Percentiles rank a stretch among this genome's conserved stretches.
These are phyloP conservation scores for Hymenochirus boettgeri DNA, from an alignment of 2,113 vertebrate genomes.

Conservation along the genomic window DNA sequence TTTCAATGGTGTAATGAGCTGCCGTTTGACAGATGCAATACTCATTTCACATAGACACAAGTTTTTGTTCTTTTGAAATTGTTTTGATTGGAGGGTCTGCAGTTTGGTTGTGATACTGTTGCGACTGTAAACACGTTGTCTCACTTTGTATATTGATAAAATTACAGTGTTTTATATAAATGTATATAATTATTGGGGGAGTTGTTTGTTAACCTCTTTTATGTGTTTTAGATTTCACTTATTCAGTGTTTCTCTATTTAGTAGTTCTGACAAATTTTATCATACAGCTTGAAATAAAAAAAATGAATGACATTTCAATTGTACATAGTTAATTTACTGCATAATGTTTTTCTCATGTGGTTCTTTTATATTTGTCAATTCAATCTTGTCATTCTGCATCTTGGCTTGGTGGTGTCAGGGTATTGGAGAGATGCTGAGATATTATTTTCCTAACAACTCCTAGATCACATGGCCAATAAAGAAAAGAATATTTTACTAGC, in stretches of 20 bases:
- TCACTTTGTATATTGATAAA: conserved; percentile 7
- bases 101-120: not conserved
- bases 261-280: conserved; percentile 22
- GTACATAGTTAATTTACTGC: too few species aligned
- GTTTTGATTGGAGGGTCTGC: too few species aligned
- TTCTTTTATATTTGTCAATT: too few species aligned
- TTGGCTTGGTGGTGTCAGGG: too few species aligned
- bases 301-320: too few species aligned
- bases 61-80: too few species aligned
- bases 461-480: too few species aligned
- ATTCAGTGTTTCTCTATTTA: conserved; percentile 26
- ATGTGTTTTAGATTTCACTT: conserved; percentile 32
- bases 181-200: conserved; percentile 1
- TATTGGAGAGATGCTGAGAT: too few species aligned
- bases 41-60: conserved; percentile 21
- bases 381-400: too few species aligned
- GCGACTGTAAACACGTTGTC: not conserved
- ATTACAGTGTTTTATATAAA: conserved; percentile 14
- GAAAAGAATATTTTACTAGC: too few species aligned
- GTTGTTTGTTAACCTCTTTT: conserved; percentile 1
- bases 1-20: conserved; percentile 22
- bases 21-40: conserved; percentile 7
- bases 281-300: conserved; percentile 29
- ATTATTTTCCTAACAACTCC: too few species aligned
- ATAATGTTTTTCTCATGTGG: too few species aligned